Evolutionary conservation across 53 echinoderm and acorn worm species (phyloP).

Genomic region (Crossaster papposus): DNA sequence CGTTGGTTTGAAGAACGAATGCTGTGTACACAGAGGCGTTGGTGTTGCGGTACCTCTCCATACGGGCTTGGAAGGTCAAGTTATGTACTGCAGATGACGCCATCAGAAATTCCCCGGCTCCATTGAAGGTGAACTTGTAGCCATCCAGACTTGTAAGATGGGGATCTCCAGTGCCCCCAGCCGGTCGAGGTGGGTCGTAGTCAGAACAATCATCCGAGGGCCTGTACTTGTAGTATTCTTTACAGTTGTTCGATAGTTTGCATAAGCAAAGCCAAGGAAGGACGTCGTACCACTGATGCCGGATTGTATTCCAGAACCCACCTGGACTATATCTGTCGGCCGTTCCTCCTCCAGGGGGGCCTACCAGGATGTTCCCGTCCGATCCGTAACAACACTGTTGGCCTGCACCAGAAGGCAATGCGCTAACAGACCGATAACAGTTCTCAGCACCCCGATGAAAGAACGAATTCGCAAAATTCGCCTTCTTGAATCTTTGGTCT

Average conservation of each 20-base stretch:
- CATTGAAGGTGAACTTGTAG: constrained; percentile 67
- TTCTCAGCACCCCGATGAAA: constrained; percentile 40
- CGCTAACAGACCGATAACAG: constrained; percentile 50
- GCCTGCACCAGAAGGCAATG: constrained; percentile 28
- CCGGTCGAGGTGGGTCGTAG: constrained; percentile 65
- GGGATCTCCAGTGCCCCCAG: constrained; percentile 66
- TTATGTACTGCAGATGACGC: constrained; percentile 50
- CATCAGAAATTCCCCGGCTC: constrained; percentile 72
- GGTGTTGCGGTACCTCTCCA: constrained; percentile 61
- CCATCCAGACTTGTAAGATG: constrained; percentile 67
- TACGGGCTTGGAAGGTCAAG: constrained; percentile 65
- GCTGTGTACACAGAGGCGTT: constrained; percentile 67
- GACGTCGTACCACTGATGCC: constrained; percentile 62
- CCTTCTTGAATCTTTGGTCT: constrained; percentile 47
- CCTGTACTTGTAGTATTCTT: constrained; percentile 59
- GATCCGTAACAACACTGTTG: constrained; percentile 70
- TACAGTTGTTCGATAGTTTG: constrained; percentile 49
- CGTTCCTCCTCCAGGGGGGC: constrained; percentile 69
- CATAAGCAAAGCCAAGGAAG: constrained; percentile 65
- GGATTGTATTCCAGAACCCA: neutral
- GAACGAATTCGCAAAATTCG: neutral
- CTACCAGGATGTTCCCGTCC: constrained; percentile 62
- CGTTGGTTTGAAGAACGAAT: constrained; percentile 61
- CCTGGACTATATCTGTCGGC: constrained; percentile 57
- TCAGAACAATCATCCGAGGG: constrained; percentile 70